Conservation (phyloP, 2,113 vertebrate genomes). For the Oryzias curvinotus region DNA sequence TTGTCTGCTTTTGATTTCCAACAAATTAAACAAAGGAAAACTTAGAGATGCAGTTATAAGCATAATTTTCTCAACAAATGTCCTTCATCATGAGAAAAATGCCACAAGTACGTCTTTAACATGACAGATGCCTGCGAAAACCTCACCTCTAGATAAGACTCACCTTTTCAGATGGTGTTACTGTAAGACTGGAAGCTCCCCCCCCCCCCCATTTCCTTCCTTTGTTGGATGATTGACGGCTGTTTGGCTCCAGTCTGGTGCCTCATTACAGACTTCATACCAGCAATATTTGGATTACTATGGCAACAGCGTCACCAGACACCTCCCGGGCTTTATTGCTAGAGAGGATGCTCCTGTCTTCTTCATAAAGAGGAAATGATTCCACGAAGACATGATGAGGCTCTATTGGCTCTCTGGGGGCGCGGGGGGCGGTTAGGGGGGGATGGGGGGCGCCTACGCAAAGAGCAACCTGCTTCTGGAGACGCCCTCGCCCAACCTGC, state of each 20-base stretch:
- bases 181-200: slow-evolving; percentile 23
- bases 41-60: no score
- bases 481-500: slow-evolving; percentile 56
- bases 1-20: no score
- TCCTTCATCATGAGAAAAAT: no score
- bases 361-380: slow-evolving; percentile 70
- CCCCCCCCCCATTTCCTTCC: slow-evolving; percentile 39
- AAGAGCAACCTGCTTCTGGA: slow-evolving; percentile 44
- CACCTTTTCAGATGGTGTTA: slow-evolving; percentile 40
- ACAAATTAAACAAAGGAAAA: no score
- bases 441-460: slow-evolving; percentile 37
- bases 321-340: slow-evolving; percentile 54
- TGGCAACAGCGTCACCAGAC: slow-evolving; percentile 69
- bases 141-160: slow-evolving; percentile 26
- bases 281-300: slow-evolving; percentile 72
- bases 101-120: no score
- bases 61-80: no score
- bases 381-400: slow-evolving; percentile 57
- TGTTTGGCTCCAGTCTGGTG: slow-evolving; percentile 46
- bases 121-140: background rate
- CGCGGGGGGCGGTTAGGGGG: no score
- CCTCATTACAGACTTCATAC: slow-evolving; percentile 50
- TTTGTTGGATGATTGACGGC: slow-evolving; percentile 62
- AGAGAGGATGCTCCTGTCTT: slow-evolving; percentile 53
- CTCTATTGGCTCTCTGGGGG: slow-evolving; percentile 58